phyloP scores from a whole-genome alignment of 2,113 vertebrate genomes.

The Triplophysa siluroides region DNA sequence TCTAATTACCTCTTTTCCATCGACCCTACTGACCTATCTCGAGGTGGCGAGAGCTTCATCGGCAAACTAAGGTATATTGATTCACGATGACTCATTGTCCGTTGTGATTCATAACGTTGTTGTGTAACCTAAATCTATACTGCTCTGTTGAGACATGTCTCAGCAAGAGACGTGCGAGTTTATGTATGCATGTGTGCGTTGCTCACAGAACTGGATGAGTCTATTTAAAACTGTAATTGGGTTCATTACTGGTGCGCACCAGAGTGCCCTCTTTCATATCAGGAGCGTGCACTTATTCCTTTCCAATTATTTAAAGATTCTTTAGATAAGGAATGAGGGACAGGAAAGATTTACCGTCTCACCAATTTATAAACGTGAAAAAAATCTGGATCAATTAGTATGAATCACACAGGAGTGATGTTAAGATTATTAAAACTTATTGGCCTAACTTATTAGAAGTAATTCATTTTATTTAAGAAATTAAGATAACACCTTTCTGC shows the following conservation, averaged over 20 bases:
- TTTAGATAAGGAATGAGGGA: too few species aligned
- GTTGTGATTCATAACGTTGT: not conserved
- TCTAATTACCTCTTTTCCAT: slow-evolving; percentile 99
- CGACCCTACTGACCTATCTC: slow-evolving; percentile 96
- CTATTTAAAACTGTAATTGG: slow-evolving; percentile 36
- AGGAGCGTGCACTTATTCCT: slow-evolving; percentile 16
- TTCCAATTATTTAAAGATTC: not conserved
- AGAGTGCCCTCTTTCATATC: slow-evolving; percentile 29
- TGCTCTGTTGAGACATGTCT: not conserved
- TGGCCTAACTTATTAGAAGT: not conserved
- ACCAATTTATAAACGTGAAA: too few species aligned
- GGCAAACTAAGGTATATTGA: slow-evolving; percentile 89
- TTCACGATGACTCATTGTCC: not conserved
- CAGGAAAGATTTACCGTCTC: too few species aligned
- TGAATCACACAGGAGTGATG: not conserved
- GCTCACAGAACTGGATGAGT: slow-evolving; percentile 27
- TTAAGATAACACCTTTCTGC: too few species aligned
- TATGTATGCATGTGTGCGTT: not conserved
- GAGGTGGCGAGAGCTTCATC: slow-evolving; percentile 97
- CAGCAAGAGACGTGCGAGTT: not conserved
- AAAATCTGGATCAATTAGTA: too few species aligned
- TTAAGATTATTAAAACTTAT: not conserved
- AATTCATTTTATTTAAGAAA: not conserved
- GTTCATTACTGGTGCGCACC: slow-evolving; percentile 32
- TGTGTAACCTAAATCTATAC: not conserved